Conservation (phyloP, 1,140 invertebrate genomes). For the Drosophila melanogaster region DNA sequence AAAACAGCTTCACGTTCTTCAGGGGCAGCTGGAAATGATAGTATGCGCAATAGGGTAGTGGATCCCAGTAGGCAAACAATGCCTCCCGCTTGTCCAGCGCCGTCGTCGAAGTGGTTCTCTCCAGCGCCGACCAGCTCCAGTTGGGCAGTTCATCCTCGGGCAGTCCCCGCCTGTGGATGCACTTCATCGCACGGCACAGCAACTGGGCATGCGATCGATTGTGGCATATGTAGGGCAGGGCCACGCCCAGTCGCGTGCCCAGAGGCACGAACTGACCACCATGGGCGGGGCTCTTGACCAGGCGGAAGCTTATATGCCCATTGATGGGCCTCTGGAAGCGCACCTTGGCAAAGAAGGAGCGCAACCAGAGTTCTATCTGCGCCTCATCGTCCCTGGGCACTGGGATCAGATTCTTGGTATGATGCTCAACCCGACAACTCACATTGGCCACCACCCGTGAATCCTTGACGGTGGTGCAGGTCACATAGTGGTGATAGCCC, state of each 20-base stretch:
- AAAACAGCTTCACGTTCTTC: conserved; percentile 85
- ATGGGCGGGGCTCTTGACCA: conserved; percentile 86
- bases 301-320: conserved; percentile 90
- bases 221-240: conserved; percentile 91
- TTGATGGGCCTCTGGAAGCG: conserved; percentile 87
- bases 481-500: conserved; percentile 89
- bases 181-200: conserved; percentile 85
- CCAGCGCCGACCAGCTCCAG: conserved; percentile 73
- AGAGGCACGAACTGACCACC: conserved; percentile 86
- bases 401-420: conserved; percentile 87
- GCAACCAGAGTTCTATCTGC: conserved; percentile 90
- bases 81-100: conserved; percentile 90
- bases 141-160: conserved; percentile 83
- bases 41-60: conserved; percentile 92
- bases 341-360: conserved; percentile 88
- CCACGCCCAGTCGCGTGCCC: conserved; percentile 90
- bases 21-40: conserved; percentile 92
- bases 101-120: conserved; percentile 66
- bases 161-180: conserved; percentile 84
- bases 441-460: conserved; percentile 91
- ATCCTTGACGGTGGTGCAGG: conserved; percentile 92
- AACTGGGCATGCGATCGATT: conserved; percentile 88
- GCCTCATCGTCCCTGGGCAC: conserved; percentile 86
- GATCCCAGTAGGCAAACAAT: conserved; percentile 92
- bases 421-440: conserved; percentile 89